Conservation (phyloP, 2,797 vertebrate genomes). For the Myripristis jacobus region DNA sequence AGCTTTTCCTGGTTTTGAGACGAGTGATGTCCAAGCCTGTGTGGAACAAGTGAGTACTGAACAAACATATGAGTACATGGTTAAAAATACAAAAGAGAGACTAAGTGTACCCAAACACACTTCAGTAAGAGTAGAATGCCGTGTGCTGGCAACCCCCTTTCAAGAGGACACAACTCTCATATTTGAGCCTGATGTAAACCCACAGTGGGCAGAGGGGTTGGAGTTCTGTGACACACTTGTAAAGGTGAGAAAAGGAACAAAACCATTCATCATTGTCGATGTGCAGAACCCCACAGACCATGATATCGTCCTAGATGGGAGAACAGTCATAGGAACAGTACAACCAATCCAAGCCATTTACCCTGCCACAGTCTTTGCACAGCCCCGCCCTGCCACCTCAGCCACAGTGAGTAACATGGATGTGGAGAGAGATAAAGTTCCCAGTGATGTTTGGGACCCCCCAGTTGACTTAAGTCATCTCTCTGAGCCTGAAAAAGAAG, state of each 20-base stretch:
- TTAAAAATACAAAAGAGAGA: not conserved
- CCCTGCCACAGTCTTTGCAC: not conserved
- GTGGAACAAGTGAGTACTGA: not conserved
- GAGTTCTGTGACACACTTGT: slow-evolving; percentile 19
- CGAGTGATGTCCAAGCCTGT: not conserved
- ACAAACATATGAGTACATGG: not conserved
- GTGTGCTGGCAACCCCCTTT: not conserved
- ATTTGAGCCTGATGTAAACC: slow-evolving; percentile 35
- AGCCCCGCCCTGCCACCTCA: not conserved
- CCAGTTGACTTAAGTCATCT: slow-evolving; percentile 28
- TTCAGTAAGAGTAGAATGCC: not conserved
- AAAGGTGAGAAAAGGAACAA: not conserved
- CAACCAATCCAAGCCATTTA: slow-evolving; percentile 13
- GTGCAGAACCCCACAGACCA: slow-evolving; percentile 33
- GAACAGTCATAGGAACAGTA: slow-evolving; percentile 25
- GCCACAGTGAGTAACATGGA: not conserved
- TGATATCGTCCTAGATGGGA: slow-evolving; percentile 18
- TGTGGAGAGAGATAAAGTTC: not conserved
- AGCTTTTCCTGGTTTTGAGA: not conserved
- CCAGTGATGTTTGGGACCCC: slow-evolving; percentile 15
- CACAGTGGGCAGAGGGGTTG: slow-evolving; percentile 27
- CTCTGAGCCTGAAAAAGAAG: not conserved
- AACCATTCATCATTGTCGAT: not conserved
- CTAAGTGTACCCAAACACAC: not conserved
- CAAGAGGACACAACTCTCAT: slow-evolving; percentile 21